Evolutionary conservation across 2,888 invertebrate genomes (phyloP).

Genomic region (Argyresthia albistria): DNA sequence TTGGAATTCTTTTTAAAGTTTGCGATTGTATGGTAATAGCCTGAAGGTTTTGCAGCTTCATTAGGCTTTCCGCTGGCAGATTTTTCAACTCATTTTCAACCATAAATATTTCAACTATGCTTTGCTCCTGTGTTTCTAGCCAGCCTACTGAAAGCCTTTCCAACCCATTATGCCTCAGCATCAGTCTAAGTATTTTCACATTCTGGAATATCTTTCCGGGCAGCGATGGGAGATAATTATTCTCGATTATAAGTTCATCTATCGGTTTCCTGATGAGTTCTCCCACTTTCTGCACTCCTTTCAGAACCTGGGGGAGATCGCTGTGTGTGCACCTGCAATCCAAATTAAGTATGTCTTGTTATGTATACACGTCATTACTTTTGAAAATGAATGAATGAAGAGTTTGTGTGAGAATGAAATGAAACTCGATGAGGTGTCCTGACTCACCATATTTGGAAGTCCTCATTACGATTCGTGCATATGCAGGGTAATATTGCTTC

Average conservation of each 20-base stretch:
- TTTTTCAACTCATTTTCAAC: constrained; percentile 87
- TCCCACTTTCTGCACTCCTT: constrained; percentile 80
- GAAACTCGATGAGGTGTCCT: not conserved
- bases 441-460: constrained; percentile 89
- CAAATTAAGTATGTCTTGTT: not conserved
- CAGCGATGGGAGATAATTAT: constrained; percentile 88
- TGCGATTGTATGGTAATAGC: constrained; percentile 88
- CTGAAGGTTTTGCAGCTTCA: constrained; percentile 81
- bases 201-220: constrained; percentile 86
- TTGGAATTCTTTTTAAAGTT: constrained; percentile 81
- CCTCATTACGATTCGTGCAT: constrained; percentile 82
- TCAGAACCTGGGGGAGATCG: constrained; percentile 83
- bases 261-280: constrained; percentile 78
- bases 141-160: constrained; percentile 87
- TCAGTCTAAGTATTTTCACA: constrained; percentile 81
- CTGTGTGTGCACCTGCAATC: constrained; percentile 90
- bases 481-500: constrained; percentile 87
- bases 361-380: not conserved
- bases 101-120: constrained; percentile 85
- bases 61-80: constrained; percentile 83
- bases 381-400: too few relatives aligned
- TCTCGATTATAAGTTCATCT: constrained; percentile 90
- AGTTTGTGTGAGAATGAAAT: too few relatives aligned
- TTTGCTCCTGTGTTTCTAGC: constrained; percentile 83
- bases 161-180: constrained; percentile 87